These are phyloP conservation scores for Sphaerodactylus townsendi DNA, from an alignment of 2,113 vertebrate genomes.

Conservation along the genomic window DNA sequence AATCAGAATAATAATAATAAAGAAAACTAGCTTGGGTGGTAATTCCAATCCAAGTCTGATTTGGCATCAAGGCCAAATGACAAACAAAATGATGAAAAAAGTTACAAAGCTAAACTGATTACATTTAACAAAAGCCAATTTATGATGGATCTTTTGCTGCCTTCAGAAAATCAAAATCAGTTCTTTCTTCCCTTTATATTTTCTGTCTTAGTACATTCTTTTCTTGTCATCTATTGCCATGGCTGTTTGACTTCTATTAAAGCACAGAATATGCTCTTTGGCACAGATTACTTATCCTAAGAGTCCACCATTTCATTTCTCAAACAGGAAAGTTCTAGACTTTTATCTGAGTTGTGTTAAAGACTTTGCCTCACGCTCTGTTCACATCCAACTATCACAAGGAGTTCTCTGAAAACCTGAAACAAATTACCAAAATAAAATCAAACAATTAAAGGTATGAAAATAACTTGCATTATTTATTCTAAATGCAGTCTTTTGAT, in stretches of 20 bases:
- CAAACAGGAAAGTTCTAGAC: background rate
- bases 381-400: background rate
- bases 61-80: conserved; percentile 32
- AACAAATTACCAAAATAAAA: background rate
- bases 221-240: background rate
- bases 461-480: background rate
- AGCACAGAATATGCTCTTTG: background rate
- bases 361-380: background rate
- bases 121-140: background rate
- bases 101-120: background rate
- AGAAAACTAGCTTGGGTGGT: conserved; percentile 17
- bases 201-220: background rate
- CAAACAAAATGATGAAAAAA: conserved; percentile 2
- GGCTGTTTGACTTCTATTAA: background rate
- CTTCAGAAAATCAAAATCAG: background rate
- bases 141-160: background rate
- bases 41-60: conserved; percentile 33
- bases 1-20: conserved; percentile 43
- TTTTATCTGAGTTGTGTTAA: background rate
- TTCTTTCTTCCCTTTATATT: background rate
- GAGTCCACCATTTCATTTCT: background rate
- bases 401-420: background rate
- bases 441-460: background rate
- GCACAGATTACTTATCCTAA: background rate
- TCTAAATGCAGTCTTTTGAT: background rate